Evolutionary conservation across 2,797 vertebrate genomes (phyloP).

Genomic region (Sebastes reedi): DNA sequence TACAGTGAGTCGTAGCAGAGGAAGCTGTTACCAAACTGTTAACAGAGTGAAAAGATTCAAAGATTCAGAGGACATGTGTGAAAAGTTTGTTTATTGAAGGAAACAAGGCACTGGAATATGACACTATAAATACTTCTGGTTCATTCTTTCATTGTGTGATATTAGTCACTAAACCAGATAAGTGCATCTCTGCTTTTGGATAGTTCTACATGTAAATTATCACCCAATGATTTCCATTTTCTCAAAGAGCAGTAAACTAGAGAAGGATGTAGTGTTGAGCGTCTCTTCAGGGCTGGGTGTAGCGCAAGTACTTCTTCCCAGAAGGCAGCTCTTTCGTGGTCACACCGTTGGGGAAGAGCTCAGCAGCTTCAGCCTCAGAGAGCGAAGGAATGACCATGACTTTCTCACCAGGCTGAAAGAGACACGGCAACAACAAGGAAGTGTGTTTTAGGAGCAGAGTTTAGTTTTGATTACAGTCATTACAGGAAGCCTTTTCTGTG

Average conservation of each 20-base stretch:
- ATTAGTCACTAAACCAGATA: background rate
- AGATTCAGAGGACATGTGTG: background rate
- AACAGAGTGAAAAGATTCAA: background rate
- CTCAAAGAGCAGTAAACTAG: background rate
- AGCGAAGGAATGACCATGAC: constrained; percentile 95
- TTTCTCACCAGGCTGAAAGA: constrained; percentile 81
- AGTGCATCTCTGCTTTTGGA: background rate
- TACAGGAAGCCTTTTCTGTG: background rate
- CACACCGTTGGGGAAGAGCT: constrained; percentile 90
- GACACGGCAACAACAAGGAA: background rate
- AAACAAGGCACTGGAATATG: constrained; percentile 59
- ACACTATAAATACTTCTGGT: background rate
- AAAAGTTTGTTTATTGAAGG: constrained; percentile 56
- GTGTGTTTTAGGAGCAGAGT: background rate
- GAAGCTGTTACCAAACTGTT: background rate
- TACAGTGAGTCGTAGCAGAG: background rate
- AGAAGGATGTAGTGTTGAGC: background rate
- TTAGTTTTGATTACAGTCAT: background rate
- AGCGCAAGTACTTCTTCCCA: constrained; percentile 94
- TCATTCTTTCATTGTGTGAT: background rate
- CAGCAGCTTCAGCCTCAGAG: constrained; percentile 87
- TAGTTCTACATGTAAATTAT: background rate
- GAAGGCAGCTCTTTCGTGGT: constrained; percentile 92
- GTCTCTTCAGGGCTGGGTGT: constrained; percentile 83
- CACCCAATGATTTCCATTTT: background rate